Base-by-base conservation (phyloP, 1,140 invertebrate genomes). In the Paracyclopina nana region DNA sequence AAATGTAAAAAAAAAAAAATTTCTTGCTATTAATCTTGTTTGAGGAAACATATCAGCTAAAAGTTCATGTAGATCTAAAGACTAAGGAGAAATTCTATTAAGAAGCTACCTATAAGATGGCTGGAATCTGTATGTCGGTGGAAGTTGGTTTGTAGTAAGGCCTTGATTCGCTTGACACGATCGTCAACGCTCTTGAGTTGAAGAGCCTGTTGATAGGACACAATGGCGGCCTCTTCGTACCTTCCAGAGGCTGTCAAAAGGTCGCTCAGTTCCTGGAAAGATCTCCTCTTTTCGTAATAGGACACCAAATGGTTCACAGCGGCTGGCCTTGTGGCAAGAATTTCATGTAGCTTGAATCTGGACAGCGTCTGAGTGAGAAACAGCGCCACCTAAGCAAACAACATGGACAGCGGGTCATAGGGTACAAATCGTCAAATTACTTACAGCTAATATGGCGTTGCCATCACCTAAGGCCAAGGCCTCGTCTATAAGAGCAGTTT, bases 221-320 rank as follows among this genome's bases (percentile, higher is more conserved):
- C 25, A 29, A 48, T 28, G 25, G 45, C 20, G 25, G n/a, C 27
- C n/a, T 48, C 45, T 48, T 48, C 45, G 28, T 48, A 29, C 12
- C 27, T 48, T 48, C 45, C 45, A 1, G 30, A 18, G 24, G 45
- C 20, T 11, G 45, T 25, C 12, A 26, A 28, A 14, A 48, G 45
- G 14, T 48, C 16, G 9, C 25, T 16, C 8, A 48, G 45, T 11
- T 48, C 45, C 12, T 48, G 27, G 28, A 29, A 29, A 24, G 14
- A 14, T 3, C 22, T 26, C 4, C 45, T 11, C 27, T 22, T 12
- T 20, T 48, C 25, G 14, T 28, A 20, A 27, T 48, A 26, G 27
- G 24, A 20, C n/a, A 28, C 29, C 14, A 48, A 20, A 26, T 28
- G 25, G 16, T 27, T 26, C 9, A 29, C 28, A 3, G 45, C 45